These are phyloP conservation scores for Geophilus truncorum DNA, from an alignment of 2,888 invertebrate species.

Conservation along the genomic window DNA sequence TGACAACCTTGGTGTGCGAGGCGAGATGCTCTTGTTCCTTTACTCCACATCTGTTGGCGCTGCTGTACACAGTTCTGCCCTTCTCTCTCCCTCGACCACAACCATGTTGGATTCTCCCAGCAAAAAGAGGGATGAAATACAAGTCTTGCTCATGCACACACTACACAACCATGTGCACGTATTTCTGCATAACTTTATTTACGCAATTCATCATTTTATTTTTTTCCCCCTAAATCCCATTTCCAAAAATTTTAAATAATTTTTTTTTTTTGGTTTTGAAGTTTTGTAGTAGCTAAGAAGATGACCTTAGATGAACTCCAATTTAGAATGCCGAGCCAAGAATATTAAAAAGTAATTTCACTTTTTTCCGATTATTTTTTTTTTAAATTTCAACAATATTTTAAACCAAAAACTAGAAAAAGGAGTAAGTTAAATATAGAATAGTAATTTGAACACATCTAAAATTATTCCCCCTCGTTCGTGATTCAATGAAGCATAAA, in stretches of 20 bases:
- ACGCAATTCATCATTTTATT: background rate
- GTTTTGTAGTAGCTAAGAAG: background rate
- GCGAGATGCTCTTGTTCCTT: slow-evolving; percentile 14
- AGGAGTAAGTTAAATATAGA: background rate
- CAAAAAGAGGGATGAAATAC: slow-evolving; percentile 20
- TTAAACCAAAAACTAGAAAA: no score
- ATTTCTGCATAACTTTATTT: background rate
- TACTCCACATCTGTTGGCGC: slow-evolving; percentile 25
- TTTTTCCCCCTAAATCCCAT: no score
- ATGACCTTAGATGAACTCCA: background rate
- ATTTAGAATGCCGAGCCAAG: background rate
- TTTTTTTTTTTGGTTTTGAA: no score
- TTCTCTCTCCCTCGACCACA: background rate
- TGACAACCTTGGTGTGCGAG: slow-evolving; percentile 21
- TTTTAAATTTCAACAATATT: no score
- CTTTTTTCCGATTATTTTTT: no score
- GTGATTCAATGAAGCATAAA: background rate
- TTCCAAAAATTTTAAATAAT: no score
- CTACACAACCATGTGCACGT: background rate
- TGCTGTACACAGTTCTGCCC: background rate
- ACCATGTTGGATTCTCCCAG: background rate
- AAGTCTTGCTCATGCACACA: no score
- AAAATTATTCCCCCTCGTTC: background rate
- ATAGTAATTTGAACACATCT: background rate
- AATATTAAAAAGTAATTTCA: background rate